A percentile compares a stretch with the other conserved stretches of the same genome.
Evolutionary conservation across 1,140 invertebrate genomes (phyloP).

Genomic region (Platyscapa corneri): DNA sequence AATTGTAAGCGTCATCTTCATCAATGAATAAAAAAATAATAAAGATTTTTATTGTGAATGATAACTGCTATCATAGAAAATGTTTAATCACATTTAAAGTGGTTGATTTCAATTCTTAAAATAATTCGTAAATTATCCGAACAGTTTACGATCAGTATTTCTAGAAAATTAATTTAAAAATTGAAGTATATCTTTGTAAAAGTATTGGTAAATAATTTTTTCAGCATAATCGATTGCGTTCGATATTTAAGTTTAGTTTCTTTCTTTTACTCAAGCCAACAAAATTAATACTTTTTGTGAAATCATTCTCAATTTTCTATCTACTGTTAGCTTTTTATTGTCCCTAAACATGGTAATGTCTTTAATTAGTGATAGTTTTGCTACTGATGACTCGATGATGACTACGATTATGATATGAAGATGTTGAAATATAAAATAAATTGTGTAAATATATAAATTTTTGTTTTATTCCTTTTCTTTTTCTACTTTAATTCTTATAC

Average conservation of each 20-base stretch:
- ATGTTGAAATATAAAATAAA: slow-evolving; percentile 74
- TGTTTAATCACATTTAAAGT: slow-evolving; percentile 3
- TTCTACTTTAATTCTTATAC: neutral
- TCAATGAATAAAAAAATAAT: slow-evolving; percentile 24
- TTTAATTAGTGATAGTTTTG: slow-evolving; percentile 59
- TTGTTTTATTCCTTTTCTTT: neutral
- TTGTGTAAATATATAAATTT: slow-evolving; percentile 70
- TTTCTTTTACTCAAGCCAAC: neutral
- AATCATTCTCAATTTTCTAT: neutral
- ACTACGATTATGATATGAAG: slow-evolving; percentile 66
- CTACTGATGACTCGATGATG: slow-evolving; percentile 66
- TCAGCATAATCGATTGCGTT: slow-evolving; percentile 8
- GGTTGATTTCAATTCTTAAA: slow-evolving; percentile 28
- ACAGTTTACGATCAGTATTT: neutral
- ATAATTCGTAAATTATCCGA: slow-evolving; percentile 27
- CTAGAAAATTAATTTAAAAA: slow-evolving; percentile 10
- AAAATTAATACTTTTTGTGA: slow-evolving; percentile 44
- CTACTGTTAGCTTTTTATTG: slow-evolving; percentile 14
- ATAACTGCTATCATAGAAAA: slow-evolving; percentile 24
- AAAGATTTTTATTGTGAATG: slow-evolving; percentile 26
- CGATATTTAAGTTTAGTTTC: slow-evolving; percentile 33
- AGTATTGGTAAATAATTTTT: slow-evolving; percentile 6
- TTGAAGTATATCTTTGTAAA: neutral
- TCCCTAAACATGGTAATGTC: slow-evolving; percentile 21
- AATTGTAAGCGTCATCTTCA: slow-evolving; percentile 23